phyloP scores from a whole-genome alignment of 2,113 vertebrate species.

The Dromaius novaehollandiae region DNA sequence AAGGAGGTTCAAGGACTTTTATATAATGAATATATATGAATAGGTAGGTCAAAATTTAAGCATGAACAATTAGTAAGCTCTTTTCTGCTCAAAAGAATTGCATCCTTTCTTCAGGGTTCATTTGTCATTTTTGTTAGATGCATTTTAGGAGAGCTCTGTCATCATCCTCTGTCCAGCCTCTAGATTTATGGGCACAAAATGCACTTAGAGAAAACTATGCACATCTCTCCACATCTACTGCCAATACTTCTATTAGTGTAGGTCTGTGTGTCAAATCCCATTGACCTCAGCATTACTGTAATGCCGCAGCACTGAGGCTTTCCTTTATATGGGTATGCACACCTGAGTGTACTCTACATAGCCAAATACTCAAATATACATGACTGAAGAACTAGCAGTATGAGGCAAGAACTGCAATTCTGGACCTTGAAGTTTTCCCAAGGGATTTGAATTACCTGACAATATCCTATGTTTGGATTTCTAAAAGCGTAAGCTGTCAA shows the following conservation, averaged over 20 bases:
- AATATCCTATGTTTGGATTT: conserved; percentile 98
- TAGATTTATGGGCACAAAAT: background rate
- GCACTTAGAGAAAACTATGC: background rate
- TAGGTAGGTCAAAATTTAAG: background rate
- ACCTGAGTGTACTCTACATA: rapidly evolving
- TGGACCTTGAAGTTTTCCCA: background rate
- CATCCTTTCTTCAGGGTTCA: background rate
- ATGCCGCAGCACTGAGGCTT: background rate
- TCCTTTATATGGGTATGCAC: background rate
- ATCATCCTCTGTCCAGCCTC: background rate
- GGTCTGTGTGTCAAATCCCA: background rate
- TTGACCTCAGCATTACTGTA: background rate
- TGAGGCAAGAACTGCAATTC: background rate
- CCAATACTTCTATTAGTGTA: background rate
- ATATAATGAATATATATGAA: background rate
- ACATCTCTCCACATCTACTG: background rate
- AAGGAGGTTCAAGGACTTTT: background rate
- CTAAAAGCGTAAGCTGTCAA: conserved; percentile 97
- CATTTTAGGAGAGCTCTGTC: background rate
- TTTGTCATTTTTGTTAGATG: background rate
- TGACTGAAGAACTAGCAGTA: background rate
- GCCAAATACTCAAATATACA: background rate
- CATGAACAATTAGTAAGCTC: background rate
- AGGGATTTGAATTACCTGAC: conserved; percentile 83
- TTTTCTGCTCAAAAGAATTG: background rate